Conservation (phyloP, 1,140 invertebrate genomes). For the Drosophila bifasciata region DNA sequence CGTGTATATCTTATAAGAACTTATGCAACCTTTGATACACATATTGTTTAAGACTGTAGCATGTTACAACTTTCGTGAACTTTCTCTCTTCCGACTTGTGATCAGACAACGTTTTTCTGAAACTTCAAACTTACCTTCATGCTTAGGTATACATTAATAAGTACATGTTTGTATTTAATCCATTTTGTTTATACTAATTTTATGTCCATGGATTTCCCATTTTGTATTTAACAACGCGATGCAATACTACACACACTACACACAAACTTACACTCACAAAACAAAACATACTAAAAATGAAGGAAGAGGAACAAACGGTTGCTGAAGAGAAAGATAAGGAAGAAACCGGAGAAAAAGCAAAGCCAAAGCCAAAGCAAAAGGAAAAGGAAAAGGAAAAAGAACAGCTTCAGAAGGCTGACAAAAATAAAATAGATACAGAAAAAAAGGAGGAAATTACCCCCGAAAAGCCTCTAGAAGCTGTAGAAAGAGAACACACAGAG, state of each 20-base stretch:
- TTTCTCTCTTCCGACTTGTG: too few relatives aligned
- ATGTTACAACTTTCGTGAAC: too few relatives aligned
- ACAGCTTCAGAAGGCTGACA: constrained; percentile 2
- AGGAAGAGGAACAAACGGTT: constrained; percentile 6
- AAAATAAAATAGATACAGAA: constrained; percentile 17
- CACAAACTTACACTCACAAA: constrained; percentile 7
- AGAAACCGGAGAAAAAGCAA: too few relatives aligned
- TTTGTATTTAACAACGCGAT: constrained; percentile 24
- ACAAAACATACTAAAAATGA: not conserved
- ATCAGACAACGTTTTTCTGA: too few relatives aligned
- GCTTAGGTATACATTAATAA: too few relatives aligned
- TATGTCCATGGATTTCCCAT: constrained; percentile 8
- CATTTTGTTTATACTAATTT: constrained; percentile 3
- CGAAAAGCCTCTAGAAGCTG: not conserved
- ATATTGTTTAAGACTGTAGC: too few relatives aligned
- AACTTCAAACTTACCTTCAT: too few relatives aligned
- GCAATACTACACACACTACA: constrained; percentile 10
- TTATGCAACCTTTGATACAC: too few relatives aligned
- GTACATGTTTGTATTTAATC: too few relatives aligned
- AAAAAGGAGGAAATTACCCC: not conserved
- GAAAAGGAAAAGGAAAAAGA: constrained; percentile 9
- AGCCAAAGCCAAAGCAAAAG: too few relatives aligned
- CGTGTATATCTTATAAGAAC: too few relatives aligned
- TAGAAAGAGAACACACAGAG: not conserved
- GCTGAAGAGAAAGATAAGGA: constrained; percentile 7